Percentiles rank a stretch among this genome's conserved stretches.
phyloP scores from a whole-genome alignment of 2,797 vertebrate genomes.

The Channa striata region DNA sequence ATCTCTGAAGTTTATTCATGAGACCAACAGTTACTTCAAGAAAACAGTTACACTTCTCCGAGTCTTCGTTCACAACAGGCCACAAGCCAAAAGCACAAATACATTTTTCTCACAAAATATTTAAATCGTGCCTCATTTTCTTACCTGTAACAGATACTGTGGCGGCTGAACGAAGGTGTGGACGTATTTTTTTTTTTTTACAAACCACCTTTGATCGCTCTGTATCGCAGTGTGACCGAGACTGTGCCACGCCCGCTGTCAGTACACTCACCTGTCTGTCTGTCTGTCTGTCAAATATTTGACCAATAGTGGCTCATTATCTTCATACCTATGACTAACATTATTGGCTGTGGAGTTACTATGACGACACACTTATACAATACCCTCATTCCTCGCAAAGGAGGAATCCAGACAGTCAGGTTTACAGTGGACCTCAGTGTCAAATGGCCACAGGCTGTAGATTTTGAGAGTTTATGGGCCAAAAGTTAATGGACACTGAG shows the following conservation, averaged over 20 bases:
- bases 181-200: conserved; percentile 23
- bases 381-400: conserved; percentile 16
- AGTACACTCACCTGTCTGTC: conserved; percentile 14
- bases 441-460: not conserved
- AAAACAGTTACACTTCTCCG: not conserved
- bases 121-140: not conserved
- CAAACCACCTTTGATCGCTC: conserved; percentile 27
- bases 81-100: not conserved
- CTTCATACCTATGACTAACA: not conserved
- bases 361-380: conserved; percentile 19
- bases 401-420: conserved; percentile 53
- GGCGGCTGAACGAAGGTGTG: conserved; percentile 18
- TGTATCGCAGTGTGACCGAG: conserved; percentile 36
- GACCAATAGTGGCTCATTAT: conserved; percentile 46
- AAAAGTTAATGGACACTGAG: not conserved
- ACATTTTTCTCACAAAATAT: not conserved
- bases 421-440: conserved; percentile 22
- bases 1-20: not conserved
- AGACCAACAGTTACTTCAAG: not conserved
- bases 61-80: not conserved
- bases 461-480: not conserved
- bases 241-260: conserved; percentile 22
- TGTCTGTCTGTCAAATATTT: conserved; percentile 2
- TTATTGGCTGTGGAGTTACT: not conserved
- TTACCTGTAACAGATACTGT: conserved; percentile 51